Evolutionary conservation across 2,888 invertebrate genomes (phyloP).

Genomic region (Ctenicera cuprea): DNA sequence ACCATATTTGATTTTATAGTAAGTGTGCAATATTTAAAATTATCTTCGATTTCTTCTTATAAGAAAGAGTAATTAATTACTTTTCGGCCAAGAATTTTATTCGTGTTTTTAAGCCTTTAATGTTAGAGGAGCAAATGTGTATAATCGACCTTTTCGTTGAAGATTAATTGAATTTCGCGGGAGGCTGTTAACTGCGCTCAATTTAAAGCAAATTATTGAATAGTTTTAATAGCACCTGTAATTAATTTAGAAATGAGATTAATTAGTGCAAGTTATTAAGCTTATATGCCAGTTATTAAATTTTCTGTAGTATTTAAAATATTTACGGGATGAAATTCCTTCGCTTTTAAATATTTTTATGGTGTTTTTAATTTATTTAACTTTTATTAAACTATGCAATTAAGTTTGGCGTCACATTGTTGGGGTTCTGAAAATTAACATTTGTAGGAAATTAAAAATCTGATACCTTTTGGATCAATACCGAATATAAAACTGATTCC

Average conservation of each 20-base stretch:
- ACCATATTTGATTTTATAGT: too few relatives aligned
- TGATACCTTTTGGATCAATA: background rate
- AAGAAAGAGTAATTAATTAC: too few relatives aligned
- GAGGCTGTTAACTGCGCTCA: slow-evolving; percentile 24
- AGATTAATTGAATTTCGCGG: slow-evolving; percentile 26
- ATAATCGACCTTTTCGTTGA: slow-evolving; percentile 26
- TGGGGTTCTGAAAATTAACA: too few relatives aligned
- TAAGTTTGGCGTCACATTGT: too few relatives aligned
- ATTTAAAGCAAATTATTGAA: slow-evolving; percentile 33
- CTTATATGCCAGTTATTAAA: slow-evolving; percentile 18
- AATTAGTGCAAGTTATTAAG: slow-evolving; percentile 12
- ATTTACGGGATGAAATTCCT: background rate
- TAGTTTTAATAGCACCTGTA: slow-evolving; percentile 34
- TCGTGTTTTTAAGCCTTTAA: slow-evolving; percentile 5
- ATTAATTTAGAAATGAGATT: slow-evolving; percentile 34
- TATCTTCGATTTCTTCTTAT: too few relatives aligned
- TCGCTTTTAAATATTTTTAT: too few relatives aligned
- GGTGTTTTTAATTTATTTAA: too few relatives aligned
- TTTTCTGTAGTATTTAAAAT: background rate
- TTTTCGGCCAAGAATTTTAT: slow-evolving; percentile 10
- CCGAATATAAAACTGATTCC: background rate
- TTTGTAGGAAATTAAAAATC: too few relatives aligned
- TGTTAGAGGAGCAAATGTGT: slow-evolving; percentile 22
- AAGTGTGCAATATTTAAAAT: too few relatives aligned
- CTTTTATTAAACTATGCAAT: too few relatives aligned